Conservation (phyloP, 1,140 invertebrate species). For the Calephelis virginiensis region DNA sequence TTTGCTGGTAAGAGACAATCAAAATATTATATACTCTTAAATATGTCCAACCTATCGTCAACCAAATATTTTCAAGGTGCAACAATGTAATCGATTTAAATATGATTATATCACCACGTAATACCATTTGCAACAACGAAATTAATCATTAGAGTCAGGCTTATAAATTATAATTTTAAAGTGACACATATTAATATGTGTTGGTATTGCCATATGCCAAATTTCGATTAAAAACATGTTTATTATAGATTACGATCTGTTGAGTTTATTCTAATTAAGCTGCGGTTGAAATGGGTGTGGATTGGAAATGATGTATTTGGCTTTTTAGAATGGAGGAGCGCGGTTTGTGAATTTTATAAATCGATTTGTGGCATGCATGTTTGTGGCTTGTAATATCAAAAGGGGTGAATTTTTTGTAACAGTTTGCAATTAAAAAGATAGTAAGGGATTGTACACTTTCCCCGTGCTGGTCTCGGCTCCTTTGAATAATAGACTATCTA, state of each 20-base stretch:
- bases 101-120: not conserved
- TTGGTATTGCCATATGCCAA: constrained; percentile 6
- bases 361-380: not conserved
- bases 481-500: no score
- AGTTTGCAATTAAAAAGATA: no score
- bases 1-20: no score
- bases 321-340: no score
- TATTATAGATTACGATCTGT: constrained; percentile 8
- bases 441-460: no score
- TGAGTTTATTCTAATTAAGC: constrained; percentile 4
- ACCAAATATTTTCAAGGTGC: no score
- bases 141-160: constrained; percentile 2
- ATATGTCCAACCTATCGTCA: no score
- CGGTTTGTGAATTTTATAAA: not conserved
- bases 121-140: not conserved
- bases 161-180: constrained; percentile 5
- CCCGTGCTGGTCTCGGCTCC: no score
- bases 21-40: no score
- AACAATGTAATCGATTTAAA: no score
- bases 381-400: no score
- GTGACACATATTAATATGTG: constrained; percentile 3
- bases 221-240: constrained; percentile 6
- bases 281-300: constrained; percentile 1
- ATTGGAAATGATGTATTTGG: constrained; percentile 1
- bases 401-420: no score